phyloP scores from a whole-genome alignment of 2,797 vertebrate species.

The Ciconia nigra region DNA sequence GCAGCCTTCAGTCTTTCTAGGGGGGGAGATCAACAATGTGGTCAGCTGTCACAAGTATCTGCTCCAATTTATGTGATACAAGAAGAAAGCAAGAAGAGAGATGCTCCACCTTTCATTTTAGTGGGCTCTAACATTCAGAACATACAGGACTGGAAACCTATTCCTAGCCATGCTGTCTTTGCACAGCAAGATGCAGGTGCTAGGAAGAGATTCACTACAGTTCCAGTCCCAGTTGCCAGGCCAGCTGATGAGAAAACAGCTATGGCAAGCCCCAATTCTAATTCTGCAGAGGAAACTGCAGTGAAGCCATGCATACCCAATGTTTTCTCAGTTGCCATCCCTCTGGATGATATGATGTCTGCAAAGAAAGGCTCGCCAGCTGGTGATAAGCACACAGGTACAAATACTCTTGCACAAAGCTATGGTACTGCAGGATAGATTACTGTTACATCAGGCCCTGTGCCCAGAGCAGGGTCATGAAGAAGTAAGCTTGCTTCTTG shows the following conservation, averaged over 20 bases:
- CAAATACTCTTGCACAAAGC: slow-evolving; percentile 12
- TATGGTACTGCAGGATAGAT: slow-evolving; percentile 18
- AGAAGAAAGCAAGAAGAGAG: slow-evolving; percentile 43
- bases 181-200: neutral
- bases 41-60: slow-evolving; percentile 34
- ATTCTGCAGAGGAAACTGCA: slow-evolving; percentile 8
- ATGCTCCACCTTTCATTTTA: slow-evolving; percentile 60
- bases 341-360: slow-evolving; percentile 33
- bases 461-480: slow-evolving; percentile 22
- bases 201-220: neutral
- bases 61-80: slow-evolving; percentile 57
- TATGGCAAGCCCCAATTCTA: neutral
- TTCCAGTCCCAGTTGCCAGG: slow-evolving; percentile 57
- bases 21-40: slow-evolving; percentile 8
- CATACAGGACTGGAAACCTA: slow-evolving; percentile 25
- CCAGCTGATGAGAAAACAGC: slow-evolving; percentile 13
- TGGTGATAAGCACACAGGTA: slow-evolving; percentile 8
- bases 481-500: neutral
- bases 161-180: slow-evolving; percentile 33
- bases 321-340: slow-evolving; percentile 56
- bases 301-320: neutral
- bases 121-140: slow-evolving; percentile 57
- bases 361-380: slow-evolving; percentile 38
- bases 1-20: slow-evolving; percentile 37
- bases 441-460: slow-evolving; percentile 3